Conservation (phyloP, 2,113 vertebrate genomes). For the Archilochus colubris region DNA sequence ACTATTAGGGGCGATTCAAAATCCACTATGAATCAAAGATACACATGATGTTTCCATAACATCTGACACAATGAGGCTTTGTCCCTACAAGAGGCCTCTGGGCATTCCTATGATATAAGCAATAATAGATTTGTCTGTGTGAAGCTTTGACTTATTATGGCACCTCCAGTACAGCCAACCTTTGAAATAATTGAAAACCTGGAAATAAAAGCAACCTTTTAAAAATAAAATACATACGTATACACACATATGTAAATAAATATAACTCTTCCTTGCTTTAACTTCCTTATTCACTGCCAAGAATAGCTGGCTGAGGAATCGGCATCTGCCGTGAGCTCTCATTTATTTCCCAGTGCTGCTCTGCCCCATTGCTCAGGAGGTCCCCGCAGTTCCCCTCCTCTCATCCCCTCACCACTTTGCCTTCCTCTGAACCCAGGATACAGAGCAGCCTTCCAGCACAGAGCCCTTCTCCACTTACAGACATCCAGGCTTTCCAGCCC, state of each 20-base stretch:
- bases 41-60: conserved; percentile 36
- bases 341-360: neutral
- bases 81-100: conserved; percentile 45
- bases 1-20: conserved; percentile 46
- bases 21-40: conserved; percentile 42
- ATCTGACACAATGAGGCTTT: conserved; percentile 52
- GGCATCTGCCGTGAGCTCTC: conserved; percentile 23
- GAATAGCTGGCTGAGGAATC: conserved; percentile 50
- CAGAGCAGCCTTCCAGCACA: conserved; percentile 6
- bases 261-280: conserved; percentile 28
- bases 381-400: conserved; percentile 24
- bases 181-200: conserved; percentile 57
- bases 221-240: conserved; percentile 16
- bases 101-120: conserved; percentile 28
- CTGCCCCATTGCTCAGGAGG: conserved; percentile 42
- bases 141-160: conserved; percentile 31
- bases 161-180: neutral
- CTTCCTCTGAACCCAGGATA: conserved; percentile 51
- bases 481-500: neutral
- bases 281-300: conserved; percentile 48
- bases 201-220: conserved; percentile 47
- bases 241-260: neutral
- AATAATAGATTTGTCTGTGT: conserved; percentile 38
- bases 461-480: neutral
- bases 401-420: conserved; percentile 34